Evolutionary conservation across 2,113 vertebrate species (phyloP).

Genomic region (Corvus cornix): DNA sequence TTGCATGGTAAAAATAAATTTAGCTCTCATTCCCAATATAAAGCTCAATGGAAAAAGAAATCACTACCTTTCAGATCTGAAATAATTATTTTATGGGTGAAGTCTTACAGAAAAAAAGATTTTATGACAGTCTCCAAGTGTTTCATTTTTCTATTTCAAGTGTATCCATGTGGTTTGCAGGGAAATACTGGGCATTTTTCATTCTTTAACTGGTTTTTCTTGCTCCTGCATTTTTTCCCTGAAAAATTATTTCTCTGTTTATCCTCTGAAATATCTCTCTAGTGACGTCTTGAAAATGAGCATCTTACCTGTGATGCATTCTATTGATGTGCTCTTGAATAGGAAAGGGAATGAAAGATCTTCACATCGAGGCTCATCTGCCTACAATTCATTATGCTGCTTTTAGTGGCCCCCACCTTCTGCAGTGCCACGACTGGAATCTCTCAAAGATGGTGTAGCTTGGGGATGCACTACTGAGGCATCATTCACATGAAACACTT

Average conservation of each 20-base stretch:
- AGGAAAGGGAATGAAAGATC: background rate
- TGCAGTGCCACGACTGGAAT: background rate
- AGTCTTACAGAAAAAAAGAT: background rate
- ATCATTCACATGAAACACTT: background rate
- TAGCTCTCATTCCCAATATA: background rate
- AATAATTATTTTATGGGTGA: background rate
- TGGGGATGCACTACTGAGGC: background rate
- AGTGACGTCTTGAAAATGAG: background rate
- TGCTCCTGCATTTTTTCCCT: background rate
- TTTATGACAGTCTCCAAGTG: background rate
- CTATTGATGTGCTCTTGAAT: background rate
- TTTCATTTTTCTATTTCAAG: background rate
- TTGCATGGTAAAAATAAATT: background rate
- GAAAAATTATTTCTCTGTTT: background rate
- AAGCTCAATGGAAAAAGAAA: background rate
- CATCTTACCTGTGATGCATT: background rate
- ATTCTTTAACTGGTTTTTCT: background rate
- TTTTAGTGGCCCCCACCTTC: background rate
- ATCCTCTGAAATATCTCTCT: background rate
- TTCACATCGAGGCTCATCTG: background rate
- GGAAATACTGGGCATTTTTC: background rate
- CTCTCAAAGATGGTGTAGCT: rapidly evolving
- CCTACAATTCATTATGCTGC: background rate
- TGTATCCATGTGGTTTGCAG: background rate
- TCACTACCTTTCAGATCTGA: background rate